Conservation (phyloP, 2,888 invertebrate species). For the Scaptodrosophila latifasciaeformis region DNA sequence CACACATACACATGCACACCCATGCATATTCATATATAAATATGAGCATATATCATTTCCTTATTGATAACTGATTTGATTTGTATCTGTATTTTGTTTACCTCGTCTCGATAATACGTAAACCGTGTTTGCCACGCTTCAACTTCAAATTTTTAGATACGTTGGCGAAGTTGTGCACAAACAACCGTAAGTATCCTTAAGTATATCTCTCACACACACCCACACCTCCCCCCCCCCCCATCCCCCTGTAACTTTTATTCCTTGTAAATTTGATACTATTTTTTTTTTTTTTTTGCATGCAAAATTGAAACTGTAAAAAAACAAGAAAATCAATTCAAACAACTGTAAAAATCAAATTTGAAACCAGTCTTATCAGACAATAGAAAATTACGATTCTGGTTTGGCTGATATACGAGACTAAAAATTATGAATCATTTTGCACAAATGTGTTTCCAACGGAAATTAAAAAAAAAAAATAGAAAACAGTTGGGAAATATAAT, state of each 20-base stretch:
- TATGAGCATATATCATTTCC: no score
- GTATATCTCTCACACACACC: slow-evolving; percentile 12
- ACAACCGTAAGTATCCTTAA: slow-evolving; percentile 80
- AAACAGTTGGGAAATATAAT: no score
- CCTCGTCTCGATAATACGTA: slow-evolving; percentile 5
- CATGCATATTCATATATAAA: slow-evolving; percentile 18
- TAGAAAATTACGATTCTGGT: no score
- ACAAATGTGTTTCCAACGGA: no score
- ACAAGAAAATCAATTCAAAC: no score
- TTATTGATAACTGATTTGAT: slow-evolving; percentile 15
- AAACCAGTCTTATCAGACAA: no score
- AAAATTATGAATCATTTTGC: no score
- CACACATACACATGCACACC: background rate
- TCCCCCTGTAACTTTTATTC: no score
- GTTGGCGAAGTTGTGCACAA: slow-evolving; percentile 84
- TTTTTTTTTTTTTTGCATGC: background rate
- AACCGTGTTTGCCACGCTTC: slow-evolving; percentile 28
- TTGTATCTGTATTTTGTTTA: slow-evolving; percentile 23
- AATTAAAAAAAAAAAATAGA: no score
- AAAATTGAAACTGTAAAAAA: background rate
- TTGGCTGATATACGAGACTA: no score
- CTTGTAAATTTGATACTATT: background rate
- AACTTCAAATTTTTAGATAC: slow-evolving; percentile 77
- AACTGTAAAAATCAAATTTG: no score
- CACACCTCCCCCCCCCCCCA: no score